Evolutionary conservation across 2,888 invertebrate genomes (phyloP).

Genomic region (Chloroclysta siterata): DNA sequence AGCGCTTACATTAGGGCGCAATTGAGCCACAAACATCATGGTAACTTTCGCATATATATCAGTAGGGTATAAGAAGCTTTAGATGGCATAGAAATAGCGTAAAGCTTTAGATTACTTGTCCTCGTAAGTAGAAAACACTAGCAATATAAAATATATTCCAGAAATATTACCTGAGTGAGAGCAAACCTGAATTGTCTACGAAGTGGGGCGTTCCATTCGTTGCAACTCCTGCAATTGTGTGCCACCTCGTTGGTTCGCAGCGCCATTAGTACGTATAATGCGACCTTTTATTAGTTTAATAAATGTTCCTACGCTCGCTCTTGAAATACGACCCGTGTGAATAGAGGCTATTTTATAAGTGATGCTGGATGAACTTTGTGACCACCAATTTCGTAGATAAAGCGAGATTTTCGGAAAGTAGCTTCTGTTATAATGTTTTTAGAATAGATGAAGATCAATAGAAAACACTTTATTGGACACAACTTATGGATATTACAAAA

Average conservation of each 20-base stretch:
- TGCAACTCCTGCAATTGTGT: slow-evolving; percentile 40
- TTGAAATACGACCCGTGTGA: slow-evolving; percentile 27
- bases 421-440: too few species aligned
- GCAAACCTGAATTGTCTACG: slow-evolving; percentile 27
- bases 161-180: slow-evolving; percentile 26
- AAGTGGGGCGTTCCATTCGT: slow-evolving; percentile 29
- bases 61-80: too few species aligned
- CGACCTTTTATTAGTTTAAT: slow-evolving; percentile 43
- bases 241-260: slow-evolving; percentile 35
- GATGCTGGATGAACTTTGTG: slow-evolving; percentile 6
- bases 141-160: slow-evolving; percentile 12
- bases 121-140: neutral
- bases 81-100: too few species aligned
- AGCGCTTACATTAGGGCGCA: slow-evolving; percentile 16
- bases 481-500: too few species aligned
- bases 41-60: too few species aligned
- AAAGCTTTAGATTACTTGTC: neutral
- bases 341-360: slow-evolving; percentile 16
- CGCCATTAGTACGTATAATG: slow-evolving; percentile 41
- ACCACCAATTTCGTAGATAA: neutral
- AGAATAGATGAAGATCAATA: too few species aligned
- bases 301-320: slow-evolving; percentile 35
- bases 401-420: too few species aligned
- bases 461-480: too few species aligned
- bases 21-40: slow-evolving; percentile 8